These are phyloP conservation scores for Sarcophaga caerulescens DNA, from an alignment of 2,888 invertebrate genomes.

Conservation along the genomic window DNA sequence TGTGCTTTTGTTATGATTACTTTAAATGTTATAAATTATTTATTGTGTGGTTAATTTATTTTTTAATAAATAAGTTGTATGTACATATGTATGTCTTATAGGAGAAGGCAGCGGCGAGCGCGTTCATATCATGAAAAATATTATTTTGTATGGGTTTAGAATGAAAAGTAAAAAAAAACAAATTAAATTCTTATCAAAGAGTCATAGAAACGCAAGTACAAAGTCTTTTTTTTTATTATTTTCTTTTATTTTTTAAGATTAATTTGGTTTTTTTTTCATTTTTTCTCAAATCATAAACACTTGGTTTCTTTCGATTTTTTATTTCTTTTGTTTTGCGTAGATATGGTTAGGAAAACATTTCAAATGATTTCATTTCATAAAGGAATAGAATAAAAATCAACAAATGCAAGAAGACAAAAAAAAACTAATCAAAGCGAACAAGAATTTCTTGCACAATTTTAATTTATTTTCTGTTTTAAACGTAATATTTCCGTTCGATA, in stretches of 20 bases:
- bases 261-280: not conserved
- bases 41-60: too few relatives aligned
- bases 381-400: not conserved
- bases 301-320: not conserved
- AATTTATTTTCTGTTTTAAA: not conserved
- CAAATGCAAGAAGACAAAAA: not conserved
- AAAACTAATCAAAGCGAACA: not conserved
- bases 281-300: not conserved
- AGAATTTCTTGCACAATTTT: not conserved
- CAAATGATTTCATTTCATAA: constrained; percentile 20
- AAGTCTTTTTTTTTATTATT: constrained; percentile 31
- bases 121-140: too few relatives aligned
- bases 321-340: not conserved
- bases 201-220: constrained; percentile 33
- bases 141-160: not conserved
- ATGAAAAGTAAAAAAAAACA: not conserved
- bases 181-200: constrained; percentile 34
- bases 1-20: too few relatives aligned
- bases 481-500: constrained; percentile 22
- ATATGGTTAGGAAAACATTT: constrained; percentile 13
- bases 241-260: constrained; percentile 11
- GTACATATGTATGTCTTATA: too few relatives aligned
- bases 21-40: too few relatives aligned
- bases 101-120: too few relatives aligned
- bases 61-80: too few relatives aligned